phyloP scores from a whole-genome alignment of 1,140 invertebrate species.

The Drosophila ercepeae region DNA sequence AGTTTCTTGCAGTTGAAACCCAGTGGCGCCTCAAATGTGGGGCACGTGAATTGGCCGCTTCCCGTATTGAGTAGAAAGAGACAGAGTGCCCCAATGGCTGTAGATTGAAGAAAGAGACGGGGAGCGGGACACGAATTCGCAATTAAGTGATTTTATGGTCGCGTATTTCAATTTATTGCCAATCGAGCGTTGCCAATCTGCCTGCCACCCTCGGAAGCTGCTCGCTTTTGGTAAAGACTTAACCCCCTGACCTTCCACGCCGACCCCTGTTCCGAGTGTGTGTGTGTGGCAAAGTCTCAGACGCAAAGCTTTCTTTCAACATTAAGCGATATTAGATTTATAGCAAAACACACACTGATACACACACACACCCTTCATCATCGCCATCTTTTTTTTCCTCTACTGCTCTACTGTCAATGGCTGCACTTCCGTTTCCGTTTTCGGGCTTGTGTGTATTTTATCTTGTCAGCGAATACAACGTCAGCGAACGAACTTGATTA shows the following conservation, averaged over 20 bases:
- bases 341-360: constrained; percentile 15
- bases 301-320: constrained; percentile 55
- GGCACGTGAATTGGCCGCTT: constrained; percentile 38
- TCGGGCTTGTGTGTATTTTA: constrained; percentile 40
- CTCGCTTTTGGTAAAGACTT: neutral
- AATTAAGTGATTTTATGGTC: constrained; percentile 82
- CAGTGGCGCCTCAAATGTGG: constrained; percentile 17
- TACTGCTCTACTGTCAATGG: constrained; percentile 56
- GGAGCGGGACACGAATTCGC: constrained; percentile 67
- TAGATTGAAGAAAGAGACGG: neutral
- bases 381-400: constrained; percentile 28
- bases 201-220: constrained; percentile 18
- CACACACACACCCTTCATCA: constrained; percentile 30
- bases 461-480: constrained; percentile 43
- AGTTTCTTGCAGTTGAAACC: neutral
- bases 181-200: constrained; percentile 66
- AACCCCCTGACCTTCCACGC: neutral
- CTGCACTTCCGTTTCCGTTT: constrained; percentile 71
- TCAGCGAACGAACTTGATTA: constrained; percentile 53
- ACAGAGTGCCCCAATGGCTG: neutral
- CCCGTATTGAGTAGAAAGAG: neutral
- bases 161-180: constrained; percentile 81
- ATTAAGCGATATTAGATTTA: constrained; percentile 75
- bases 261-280: neutral
- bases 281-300: neutral